phyloP scores from a whole-genome alignment of 2,113 vertebrate genomes.

The Alectura lathami region DNA sequence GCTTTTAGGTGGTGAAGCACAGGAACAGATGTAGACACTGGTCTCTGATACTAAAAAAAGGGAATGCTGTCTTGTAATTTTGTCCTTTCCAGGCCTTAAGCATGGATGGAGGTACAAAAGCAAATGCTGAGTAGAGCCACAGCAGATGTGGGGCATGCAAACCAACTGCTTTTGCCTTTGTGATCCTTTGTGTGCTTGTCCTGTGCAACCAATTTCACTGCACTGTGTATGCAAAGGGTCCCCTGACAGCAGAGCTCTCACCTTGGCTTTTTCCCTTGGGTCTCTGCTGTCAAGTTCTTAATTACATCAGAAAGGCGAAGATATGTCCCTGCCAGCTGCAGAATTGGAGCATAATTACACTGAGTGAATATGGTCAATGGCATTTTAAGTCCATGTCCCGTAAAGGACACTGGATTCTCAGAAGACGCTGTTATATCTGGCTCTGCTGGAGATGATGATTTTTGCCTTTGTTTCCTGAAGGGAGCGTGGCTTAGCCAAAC shows the following conservation, averaged over 20 bases:
- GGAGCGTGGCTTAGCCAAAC: neutral
- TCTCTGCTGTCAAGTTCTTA: neutral
- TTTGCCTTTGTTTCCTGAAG: neutral
- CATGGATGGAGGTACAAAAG: neutral
- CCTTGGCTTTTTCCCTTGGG: neutral
- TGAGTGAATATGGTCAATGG: neutral
- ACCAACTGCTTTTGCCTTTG: neutral
- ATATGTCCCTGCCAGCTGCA: neutral
- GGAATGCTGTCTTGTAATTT: conserved; percentile 12
- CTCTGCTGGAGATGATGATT: neutral
- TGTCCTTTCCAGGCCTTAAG: neutral
- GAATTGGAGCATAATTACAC: neutral
- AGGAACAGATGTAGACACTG: neutral
- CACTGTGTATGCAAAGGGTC: neutral
- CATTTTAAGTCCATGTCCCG: neutral
- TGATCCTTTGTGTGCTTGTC: neutral
- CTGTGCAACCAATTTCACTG: neutral
- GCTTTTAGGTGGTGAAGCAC: neutral
- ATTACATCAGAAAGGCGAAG: neutral
- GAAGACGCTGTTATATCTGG: neutral
- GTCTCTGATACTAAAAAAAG: conserved; percentile 15
- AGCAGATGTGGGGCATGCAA: neutral
- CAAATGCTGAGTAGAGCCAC: neutral
- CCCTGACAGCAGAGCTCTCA: neutral
- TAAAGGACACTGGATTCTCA: neutral